A percentile compares a stretch with the other conserved stretches of the same genome.
Conservation (phyloP, 2,797 vertebrate genomes). For the Ctenopoma multispine region DNA sequence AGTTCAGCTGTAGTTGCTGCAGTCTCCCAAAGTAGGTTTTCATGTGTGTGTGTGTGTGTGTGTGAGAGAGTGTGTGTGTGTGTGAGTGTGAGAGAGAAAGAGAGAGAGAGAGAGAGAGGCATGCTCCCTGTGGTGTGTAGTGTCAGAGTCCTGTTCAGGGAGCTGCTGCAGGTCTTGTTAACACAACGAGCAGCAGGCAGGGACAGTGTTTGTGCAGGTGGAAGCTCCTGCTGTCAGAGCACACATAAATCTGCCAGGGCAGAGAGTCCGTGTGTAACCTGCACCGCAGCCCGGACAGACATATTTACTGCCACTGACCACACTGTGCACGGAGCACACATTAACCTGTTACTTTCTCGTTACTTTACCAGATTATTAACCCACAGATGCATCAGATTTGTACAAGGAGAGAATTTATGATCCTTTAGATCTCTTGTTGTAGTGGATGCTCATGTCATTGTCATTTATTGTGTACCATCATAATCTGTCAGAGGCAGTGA, state of each 20-base stretch:
- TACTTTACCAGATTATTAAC: no score
- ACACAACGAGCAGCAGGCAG: slow-evolving; percentile 88
- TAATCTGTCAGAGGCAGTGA: no score
- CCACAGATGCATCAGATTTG: no score
- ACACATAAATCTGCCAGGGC: slow-evolving; percentile 89
- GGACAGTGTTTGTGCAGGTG: slow-evolving; percentile 93
- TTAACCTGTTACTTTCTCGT: background rate
- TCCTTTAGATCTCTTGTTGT: no score
- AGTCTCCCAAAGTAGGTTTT: no score
- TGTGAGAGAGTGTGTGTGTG: slow-evolving; percentile 1
- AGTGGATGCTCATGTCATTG: no score
- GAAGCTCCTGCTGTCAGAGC: slow-evolving; percentile 85
- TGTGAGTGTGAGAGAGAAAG: background rate
- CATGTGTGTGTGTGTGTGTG: slow-evolving; percentile 18
- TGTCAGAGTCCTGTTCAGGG: slow-evolving; percentile 55
- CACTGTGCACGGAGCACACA: background rate
- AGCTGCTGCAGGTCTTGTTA: slow-evolving; percentile 88
- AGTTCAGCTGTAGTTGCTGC: no score
- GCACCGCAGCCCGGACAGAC: slow-evolving; percentile 56
- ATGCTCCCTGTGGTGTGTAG: slow-evolving; percentile 40
- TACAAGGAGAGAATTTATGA: no score
- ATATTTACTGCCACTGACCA: slow-evolving; percentile 42
- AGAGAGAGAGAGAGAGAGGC: no score
- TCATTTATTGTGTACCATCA: no score
- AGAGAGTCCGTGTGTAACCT: slow-evolving; percentile 82